Percentiles rank a stretch among this genome's conserved stretches.
Evolutionary conservation across 64 coral and sea anemone genomes (phyloP).

Genomic region (Pocillopora damicornis): DNA sequence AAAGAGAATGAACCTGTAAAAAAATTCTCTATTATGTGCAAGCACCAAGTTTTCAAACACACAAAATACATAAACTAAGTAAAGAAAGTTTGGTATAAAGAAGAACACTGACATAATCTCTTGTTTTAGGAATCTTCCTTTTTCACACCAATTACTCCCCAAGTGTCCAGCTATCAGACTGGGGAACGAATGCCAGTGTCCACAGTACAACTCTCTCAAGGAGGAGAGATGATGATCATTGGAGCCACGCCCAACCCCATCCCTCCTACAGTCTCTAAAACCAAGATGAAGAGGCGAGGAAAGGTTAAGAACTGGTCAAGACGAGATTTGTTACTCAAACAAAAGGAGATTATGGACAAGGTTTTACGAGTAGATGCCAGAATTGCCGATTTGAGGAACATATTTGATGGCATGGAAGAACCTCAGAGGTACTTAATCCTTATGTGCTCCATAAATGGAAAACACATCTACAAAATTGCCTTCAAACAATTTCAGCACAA

Average conservation of each 20-base stretch:
- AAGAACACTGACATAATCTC: neutral
- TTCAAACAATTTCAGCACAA: too few relatives aligned
- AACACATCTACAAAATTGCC: too few relatives aligned
- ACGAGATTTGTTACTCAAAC: slow-evolving; percentile 22
- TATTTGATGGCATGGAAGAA: neutral
- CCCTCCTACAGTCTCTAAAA: neutral
- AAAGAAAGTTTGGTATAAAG: neutral
- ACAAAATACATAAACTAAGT: neutral
- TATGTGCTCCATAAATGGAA: too few relatives aligned
- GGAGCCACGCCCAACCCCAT: neutral
- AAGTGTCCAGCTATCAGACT: neutral
- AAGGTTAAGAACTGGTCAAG: slow-evolving; percentile 27
- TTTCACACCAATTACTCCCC: slow-evolving; percentile 2
- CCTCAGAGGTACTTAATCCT: neutral
- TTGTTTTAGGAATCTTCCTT: neutral
- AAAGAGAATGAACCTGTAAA: too few relatives aligned
- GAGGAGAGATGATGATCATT: slow-evolving; percentile 38
- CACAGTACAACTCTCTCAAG: neutral
- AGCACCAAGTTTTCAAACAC: too few relatives aligned
- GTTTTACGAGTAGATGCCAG: slow-evolving; percentile 21
- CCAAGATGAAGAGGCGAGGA: slow-evolving; percentile 39
- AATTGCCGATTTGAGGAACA: neutral
- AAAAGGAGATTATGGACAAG: slow-evolving; percentile 38
- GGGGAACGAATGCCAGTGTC: neutral
- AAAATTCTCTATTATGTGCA: too few relatives aligned